Base-by-base conservation (phyloP, 2,888 invertebrate species). In the Hipparchia sbordonii region DNA sequence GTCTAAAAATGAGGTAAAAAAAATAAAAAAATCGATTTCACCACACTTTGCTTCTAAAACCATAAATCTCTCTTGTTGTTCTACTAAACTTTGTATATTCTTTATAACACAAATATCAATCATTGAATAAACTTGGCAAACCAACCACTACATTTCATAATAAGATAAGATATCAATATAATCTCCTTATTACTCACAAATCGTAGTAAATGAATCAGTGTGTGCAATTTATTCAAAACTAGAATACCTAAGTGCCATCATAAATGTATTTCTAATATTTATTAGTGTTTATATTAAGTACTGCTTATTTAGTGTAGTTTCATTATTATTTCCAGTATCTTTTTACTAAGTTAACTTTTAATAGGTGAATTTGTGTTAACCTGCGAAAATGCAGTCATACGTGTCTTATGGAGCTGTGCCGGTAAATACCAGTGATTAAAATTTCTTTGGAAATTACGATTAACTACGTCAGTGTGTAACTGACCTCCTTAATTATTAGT, bases 361-460 rank as follows among this genome's bases (percentile, higher is more conserved):
- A 8, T 8, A 8, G 13, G 13, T 9, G 10, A 33, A 9, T 33
- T 33, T 59, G 1, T 7, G 46, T 33, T 6, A 67, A 57, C 23
- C 23, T 23, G 23, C 23, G 39, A 39, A 39, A 59, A 74, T 72
- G 74, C 67, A 61, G 52, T 63, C 52, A 2, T 63, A 71, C 13
- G 39, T 33, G 54, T 23, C 70, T 4, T 74, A 75, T 6, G 71
- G 73, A 71, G 62, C 54, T n/a, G 61, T 75, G 66, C 33, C 46
- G 73, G 75, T 75, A 71, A 68, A 54, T 72, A 68, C 60, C 52
- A 57, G 67, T 62, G 48, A 9, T 39, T 39, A 23, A 23, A 23
- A 59, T 68, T 68, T 68, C 68, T 68, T 68, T 60, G 48, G 68
- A 68, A 68, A 68, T 60, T 60, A 68, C 33, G 46, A 68, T 68